A percentile compares a stretch with the other conserved stretches of the same genome.
Conservation (phyloP, 2,113 vertebrate genomes). For the Ellobius talpinus region DNA sequence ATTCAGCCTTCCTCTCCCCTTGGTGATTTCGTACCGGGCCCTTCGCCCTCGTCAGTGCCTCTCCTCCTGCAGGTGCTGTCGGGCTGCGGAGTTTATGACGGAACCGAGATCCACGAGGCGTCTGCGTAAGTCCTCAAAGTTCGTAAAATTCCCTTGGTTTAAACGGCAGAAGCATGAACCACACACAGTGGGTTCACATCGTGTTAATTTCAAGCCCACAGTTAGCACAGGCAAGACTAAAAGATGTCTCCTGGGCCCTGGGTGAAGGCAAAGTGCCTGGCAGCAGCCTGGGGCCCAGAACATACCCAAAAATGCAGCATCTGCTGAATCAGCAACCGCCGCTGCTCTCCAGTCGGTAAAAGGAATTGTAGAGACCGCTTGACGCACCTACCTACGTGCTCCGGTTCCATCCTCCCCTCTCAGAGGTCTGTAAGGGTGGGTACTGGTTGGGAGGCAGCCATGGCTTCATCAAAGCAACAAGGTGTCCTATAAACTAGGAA, state of each 20-base stretch:
- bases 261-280: neutral
- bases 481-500: neutral
- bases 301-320: neutral
- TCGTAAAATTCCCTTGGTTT: neutral
- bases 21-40: neutral
- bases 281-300: neutral
- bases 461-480: neutral
- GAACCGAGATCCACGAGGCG: slow-evolving; percentile 93
- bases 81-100: slow-evolving; percentile 93
- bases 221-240: neutral
- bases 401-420: neutral
- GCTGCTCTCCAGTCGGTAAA: neutral
- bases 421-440: neutral
- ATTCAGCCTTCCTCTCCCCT: accelerated
- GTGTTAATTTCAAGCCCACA: neutral
- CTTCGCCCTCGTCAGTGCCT: neutral
- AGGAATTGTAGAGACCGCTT: neutral
- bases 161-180: neutral
- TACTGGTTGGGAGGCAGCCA: neutral
- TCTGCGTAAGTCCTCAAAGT: slow-evolving; percentile 89
- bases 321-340: accelerated
- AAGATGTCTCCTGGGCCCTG: neutral
- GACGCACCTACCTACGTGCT: too few species aligned
- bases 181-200: neutral
- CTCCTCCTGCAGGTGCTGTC: slow-evolving; percentile 89